Evolutionary conservation across 1,140 invertebrate genomes (phyloP), one percentile per base, ranked within the genome.

Genomic region (Portunus trituberculatus): DNA sequence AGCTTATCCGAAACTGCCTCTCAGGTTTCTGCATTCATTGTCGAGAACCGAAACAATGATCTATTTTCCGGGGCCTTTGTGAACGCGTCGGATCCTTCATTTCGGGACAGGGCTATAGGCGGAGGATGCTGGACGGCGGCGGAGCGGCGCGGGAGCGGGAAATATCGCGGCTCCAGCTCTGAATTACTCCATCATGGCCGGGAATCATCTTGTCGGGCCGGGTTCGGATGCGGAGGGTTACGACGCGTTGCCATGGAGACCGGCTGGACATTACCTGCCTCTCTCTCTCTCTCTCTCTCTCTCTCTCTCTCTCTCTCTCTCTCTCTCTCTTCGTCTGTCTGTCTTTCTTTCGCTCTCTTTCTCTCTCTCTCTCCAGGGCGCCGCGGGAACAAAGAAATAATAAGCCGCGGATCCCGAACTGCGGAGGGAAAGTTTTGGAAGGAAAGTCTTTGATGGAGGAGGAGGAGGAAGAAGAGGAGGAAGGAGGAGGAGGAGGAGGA

Each of bases 341-440:
- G 10, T 20, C 52, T 59, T 59, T 59, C 52, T 59, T 59, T 59
- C 52, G 52, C 52, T 59, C 52, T 59, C 52, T 59, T 59, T 59
- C 52, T 2, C 52, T 59, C 52, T 86, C 83, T 88, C 86, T 88
- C 86, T 89, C 87, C 32, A 67, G 91, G 94, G 90, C 76, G 48
- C 91, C 48, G 94, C 94, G 94, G 91, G 94, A 95, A 95, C 94
- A 95, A 95, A 95, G 94, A 95, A 95, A 95, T 95, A 95, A 95
- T 95, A 95, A 95, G 94, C 94, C 94, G 86, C 48, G 91, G 94
- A 89, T 95, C 94, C 59, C 93, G 84, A 95, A 95, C 94, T 95
- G 83, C 84, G 92, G 83, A 59, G 92, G 94, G 91, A 95, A 95
- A 95, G 94, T 95, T 95, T 93, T 39, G 48, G 88, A 82, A 90